Percentiles rank a stretch among this genome's conserved stretches.
phyloP scores from a whole-genome alignment of 2,797 vertebrate genomes.

The Phataginus tetradactyla region DNA sequence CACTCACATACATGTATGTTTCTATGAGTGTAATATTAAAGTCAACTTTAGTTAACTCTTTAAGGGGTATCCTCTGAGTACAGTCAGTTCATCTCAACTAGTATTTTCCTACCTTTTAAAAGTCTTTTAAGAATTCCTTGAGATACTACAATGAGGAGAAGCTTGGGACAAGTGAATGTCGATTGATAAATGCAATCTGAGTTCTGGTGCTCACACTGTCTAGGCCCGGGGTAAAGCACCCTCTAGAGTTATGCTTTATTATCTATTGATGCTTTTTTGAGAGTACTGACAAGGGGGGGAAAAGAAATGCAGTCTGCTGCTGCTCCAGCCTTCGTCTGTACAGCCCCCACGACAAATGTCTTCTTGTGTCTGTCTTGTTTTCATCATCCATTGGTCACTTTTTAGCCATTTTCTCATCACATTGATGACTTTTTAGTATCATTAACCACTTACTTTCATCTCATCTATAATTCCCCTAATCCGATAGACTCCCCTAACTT shows the following conservation, averaged over 20 bases:
- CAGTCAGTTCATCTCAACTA: not conserved
- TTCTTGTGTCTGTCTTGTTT: not conserved
- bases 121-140: not conserved
- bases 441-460: not conserved
- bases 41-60: not conserved
- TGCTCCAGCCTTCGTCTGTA: not conserved
- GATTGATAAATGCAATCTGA: not conserved
- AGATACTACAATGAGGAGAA: not conserved
- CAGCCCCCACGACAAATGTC: rapidly evolving
- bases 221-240: not conserved
- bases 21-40: not conserved
- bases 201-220: not conserved
- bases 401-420: not conserved
- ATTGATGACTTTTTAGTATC: not conserved
- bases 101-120: conserved; percentile 2
- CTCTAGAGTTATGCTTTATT: not conserved
- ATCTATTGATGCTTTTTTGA: not conserved
- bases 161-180: not conserved
- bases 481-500: not conserved
- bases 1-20: not conserved
- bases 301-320: too few relatives aligned
- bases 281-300: too few relatives aligned
- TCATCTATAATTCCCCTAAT: not conserved
- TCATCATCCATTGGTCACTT: not conserved
- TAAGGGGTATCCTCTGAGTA: not conserved